Evolutionary conservation across 2,113 vertebrate species (phyloP).

Genomic region (Petrocephalus microphthalmus): DNA sequence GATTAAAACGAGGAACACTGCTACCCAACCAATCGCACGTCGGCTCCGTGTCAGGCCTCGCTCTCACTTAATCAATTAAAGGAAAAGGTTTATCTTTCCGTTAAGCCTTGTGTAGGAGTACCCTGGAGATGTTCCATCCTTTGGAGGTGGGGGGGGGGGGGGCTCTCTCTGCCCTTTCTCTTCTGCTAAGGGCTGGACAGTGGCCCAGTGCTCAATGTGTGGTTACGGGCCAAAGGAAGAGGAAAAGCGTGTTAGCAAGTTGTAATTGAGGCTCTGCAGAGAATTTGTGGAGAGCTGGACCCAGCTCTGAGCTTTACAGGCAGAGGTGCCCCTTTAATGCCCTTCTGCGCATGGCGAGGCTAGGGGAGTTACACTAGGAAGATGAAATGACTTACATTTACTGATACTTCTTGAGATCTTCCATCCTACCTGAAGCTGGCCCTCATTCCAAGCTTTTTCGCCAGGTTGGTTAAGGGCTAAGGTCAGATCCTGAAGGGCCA

Average conservation of each 20-base stretch:
- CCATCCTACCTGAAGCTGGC: not conserved
- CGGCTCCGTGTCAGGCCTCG: not conserved
- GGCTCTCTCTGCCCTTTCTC: not conserved
- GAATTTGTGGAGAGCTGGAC: not conserved
- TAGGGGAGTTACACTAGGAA: not conserved
- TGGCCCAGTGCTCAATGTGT: not conserved
- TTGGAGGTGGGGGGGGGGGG: not conserved
- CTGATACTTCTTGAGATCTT: not conserved
- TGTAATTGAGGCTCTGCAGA: not conserved
- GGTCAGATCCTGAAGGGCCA: not conserved
- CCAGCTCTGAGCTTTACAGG: not conserved
- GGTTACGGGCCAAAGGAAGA: not conserved
- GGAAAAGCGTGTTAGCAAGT: not conserved
- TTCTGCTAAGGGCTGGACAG: not conserved
- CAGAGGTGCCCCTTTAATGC: not conserved
- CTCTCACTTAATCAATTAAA: constrained; percentile 23
- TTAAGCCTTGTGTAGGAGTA: constrained; percentile 6
- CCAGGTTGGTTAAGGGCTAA: not conserved
- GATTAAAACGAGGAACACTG: not conserved
- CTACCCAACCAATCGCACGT: not conserved
- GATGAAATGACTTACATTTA: not conserved
- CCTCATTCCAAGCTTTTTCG: not conserved
- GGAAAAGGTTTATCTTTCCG: constrained; percentile 23
- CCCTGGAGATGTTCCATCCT: constrained; percentile 16
- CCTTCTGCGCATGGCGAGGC: not conserved